Evolutionary conservation across 2,113 vertebrate species (phyloP).

Genomic region (Pelobates fuscus): DNA sequence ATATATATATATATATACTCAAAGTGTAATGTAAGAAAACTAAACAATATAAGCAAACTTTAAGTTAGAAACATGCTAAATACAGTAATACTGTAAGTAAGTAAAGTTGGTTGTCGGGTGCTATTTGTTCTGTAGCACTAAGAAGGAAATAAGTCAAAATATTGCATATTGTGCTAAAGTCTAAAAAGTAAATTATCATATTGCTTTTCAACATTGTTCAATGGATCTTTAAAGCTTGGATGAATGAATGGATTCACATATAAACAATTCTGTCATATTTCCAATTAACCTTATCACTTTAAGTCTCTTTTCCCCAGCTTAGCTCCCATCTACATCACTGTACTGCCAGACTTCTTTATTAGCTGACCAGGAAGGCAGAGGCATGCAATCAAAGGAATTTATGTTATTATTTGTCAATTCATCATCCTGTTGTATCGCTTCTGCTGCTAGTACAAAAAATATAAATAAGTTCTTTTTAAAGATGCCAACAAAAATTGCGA

Average conservation of each 20-base stretch:
- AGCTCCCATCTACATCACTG: slow-evolving; percentile 20
- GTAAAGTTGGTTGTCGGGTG: not conserved
- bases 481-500: no score
- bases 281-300: slow-evolving; percentile 43
- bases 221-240: slow-evolving; percentile 4
- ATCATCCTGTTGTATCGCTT: not conserved
- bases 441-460: not conserved
- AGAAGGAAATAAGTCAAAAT: not conserved
- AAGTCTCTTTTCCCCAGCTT: not conserved
- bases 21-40: no score
- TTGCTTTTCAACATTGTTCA: not conserved
- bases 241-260: slow-evolving; percentile 8
- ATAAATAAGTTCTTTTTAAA: not conserved
- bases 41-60: no score
- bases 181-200: not conserved
- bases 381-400: not conserved
- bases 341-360: slow-evolving; percentile 10
- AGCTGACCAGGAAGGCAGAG: not conserved
- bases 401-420: slow-evolving; percentile 4
- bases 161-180: not conserved
- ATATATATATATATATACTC: no score
- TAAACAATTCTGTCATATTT: slow-evolving; percentile 23
- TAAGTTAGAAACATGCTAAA: no score
- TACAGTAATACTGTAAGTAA: no score
- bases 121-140: not conserved